phyloP scores from a whole-genome alignment of 2,113 vertebrate species.

The Poeciliopsis occidentalis region DNA sequence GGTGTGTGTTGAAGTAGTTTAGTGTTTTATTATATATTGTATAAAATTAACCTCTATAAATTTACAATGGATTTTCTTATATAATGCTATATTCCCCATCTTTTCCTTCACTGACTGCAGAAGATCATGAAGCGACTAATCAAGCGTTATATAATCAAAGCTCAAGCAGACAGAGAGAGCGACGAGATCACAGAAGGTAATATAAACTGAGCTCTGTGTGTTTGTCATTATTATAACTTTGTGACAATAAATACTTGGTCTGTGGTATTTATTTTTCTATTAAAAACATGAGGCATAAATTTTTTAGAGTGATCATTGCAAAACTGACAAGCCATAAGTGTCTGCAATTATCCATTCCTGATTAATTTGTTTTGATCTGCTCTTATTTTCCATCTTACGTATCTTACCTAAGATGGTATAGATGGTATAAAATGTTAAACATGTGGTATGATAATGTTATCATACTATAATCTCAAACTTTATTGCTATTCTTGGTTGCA shows the following conservation, averaged over 20 bases:
- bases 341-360: not conserved
- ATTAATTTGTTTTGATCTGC: not conserved
- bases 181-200: slow-evolving; percentile 98
- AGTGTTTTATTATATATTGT: not conserved
- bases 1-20: slow-evolving; percentile 27
- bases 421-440: too few relatives aligned
- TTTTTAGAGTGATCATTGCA: not conserved
- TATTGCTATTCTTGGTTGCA: not conserved
- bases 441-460: too few relatives aligned
- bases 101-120: slow-evolving; percentile 70
- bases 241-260: not conserved
- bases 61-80: not conserved
- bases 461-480: too few relatives aligned
- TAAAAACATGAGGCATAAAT: too few relatives aligned
- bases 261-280: not conserved
- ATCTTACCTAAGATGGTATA: not conserved
- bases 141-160: slow-evolving; percentile 96
- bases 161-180: slow-evolving; percentile 92
- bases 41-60: not conserved
- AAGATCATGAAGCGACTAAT: slow-evolving; percentile 99
- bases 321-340: not conserved
- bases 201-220: not conserved
- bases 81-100: not conserved
- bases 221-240: not conserved
- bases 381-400: not conserved